phyloP scores from a whole-genome alignment of 2,797 vertebrate species.

The Peromyscus aztecus region DNA sequence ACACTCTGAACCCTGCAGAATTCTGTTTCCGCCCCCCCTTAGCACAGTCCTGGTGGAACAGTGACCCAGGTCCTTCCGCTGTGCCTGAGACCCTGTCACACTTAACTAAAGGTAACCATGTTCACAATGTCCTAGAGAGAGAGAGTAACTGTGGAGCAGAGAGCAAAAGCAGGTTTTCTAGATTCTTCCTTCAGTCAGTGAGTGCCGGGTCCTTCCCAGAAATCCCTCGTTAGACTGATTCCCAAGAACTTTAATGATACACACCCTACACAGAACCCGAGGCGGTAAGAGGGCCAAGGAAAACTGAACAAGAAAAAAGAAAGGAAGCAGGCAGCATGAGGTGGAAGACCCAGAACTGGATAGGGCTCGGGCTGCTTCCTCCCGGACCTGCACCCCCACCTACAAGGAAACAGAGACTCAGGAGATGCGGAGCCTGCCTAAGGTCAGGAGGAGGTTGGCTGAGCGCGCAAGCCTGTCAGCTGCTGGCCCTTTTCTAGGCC shows the following conservation, averaged over 20 bases:
- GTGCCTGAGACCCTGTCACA: neutral
- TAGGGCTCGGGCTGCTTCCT: fast-evolving
- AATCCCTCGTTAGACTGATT: neutral
- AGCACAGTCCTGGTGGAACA: neutral
- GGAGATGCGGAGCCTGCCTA: neutral
- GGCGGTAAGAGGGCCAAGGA: neutral
- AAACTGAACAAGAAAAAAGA: no score
- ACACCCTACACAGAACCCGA: neutral
- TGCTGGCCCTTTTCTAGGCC: neutral
- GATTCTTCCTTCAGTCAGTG: neutral
- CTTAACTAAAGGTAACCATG: neutral
- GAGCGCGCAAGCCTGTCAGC: neutral
- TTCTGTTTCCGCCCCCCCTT: no score
- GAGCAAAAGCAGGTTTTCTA: neutral
- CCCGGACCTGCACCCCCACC: neutral
- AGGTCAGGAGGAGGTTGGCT: neutral
- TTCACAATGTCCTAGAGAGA: neutral
- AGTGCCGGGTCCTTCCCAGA: neutral
- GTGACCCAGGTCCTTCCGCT: neutral
- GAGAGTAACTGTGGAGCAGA: neutral
- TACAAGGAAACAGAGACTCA: neutral
- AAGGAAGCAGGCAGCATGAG: fast-evolving
- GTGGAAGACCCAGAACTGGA: neutral
- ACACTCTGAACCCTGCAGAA: neutral
- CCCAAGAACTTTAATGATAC: neutral